phyloP scores from a whole-genome alignment of 2,113 vertebrate species.

The Eptesicus fuscus region DNA sequence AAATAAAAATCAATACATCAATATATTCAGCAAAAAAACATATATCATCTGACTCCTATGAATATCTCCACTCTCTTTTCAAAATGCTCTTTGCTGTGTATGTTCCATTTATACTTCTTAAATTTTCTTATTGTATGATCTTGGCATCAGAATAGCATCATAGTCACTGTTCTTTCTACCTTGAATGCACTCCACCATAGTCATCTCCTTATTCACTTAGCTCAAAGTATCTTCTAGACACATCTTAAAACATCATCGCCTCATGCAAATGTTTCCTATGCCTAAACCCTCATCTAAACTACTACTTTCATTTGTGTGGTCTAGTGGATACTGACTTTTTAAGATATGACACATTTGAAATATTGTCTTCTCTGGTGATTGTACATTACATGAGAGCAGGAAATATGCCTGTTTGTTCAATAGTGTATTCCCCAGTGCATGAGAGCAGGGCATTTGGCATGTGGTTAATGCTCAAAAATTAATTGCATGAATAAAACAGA shows the following conservation, averaged over 20 bases:
- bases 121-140: background rate
- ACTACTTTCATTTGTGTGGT: background rate
- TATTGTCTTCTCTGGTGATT: background rate
- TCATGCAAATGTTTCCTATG: background rate
- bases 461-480: background rate
- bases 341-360: background rate
- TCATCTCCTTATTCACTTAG: background rate
- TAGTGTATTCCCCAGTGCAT: background rate
- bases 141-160: background rate
- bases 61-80: background rate
- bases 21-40: background rate
- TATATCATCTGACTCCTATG: background rate
- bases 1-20: background rate
- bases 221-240: background rate
- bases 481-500: background rate
- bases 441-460: background rate
- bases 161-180: background rate
- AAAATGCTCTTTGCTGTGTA: background rate
- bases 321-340: background rate
- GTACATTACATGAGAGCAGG: background rate
- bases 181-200: background rate
- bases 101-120: background rate
- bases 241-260: background rate
- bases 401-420: background rate
- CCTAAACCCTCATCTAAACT: background rate